Conservation (phyloP, 2,797 vertebrate species). For the Danionella dracula region DNA sequence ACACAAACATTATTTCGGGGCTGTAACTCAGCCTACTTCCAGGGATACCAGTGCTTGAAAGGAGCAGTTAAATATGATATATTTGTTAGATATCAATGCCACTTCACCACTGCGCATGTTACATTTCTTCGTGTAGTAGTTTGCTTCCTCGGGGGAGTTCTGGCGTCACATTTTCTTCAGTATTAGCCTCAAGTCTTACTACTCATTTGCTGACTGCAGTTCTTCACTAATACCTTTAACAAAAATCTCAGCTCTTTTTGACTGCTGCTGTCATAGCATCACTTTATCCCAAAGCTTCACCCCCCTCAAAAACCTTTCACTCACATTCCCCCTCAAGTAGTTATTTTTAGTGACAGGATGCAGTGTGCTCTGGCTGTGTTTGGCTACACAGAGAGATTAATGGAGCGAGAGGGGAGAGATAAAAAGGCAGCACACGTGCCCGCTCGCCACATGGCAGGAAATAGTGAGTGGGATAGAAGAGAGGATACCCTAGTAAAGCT, state of each 20-base stretch:
- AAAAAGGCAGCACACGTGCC: constrained; percentile 65
- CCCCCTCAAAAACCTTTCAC: constrained; percentile 4
- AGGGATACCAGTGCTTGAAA: too few relatives aligned
- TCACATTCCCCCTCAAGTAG: constrained; percentile 62
- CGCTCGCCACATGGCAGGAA: constrained; percentile 62
- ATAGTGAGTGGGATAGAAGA: constrained; percentile 33
- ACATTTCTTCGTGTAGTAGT: too few relatives aligned
- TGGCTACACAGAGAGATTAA: constrained; percentile 68
- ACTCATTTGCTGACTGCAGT: not conserved
- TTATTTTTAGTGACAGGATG: constrained; percentile 77
- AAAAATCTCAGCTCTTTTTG: constrained; percentile 30
- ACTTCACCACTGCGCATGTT: too few relatives aligned
- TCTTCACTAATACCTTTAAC: constrained; percentile 33
- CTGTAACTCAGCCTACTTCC: too few relatives aligned
- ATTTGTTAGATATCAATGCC: too few relatives aligned
- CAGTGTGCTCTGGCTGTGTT: constrained; percentile 59
- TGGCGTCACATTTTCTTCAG: too few relatives aligned
- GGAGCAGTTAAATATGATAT: too few relatives aligned
- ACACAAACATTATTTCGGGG: too few relatives aligned
- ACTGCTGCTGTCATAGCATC: constrained; percentile 49
- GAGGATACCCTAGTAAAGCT: constrained; percentile 30
- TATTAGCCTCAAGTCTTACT: too few relatives aligned
- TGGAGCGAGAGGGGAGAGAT: constrained; percentile 66
- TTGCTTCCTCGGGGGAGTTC: too few relatives aligned
- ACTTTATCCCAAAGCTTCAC: constrained; percentile 49